Percentiles rank a stretch among this genome's conserved stretches.
Evolutionary conservation across 1,140 invertebrate genomes (phyloP).

Genomic region (Planococcus citri): DNA sequence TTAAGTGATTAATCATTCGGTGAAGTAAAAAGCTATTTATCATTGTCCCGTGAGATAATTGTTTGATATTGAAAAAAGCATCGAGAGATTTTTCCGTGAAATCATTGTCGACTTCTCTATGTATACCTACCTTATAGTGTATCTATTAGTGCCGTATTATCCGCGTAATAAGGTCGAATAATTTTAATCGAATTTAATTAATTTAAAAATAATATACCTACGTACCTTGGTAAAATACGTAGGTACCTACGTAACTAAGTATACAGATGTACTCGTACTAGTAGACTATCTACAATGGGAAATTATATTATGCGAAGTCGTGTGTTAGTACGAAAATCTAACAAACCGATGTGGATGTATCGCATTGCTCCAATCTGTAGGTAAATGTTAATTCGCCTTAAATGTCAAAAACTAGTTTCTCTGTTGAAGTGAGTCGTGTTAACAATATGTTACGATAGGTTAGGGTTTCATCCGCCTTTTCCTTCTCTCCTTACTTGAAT

Average conservation of each 20-base stretch:
- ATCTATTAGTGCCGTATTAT: no score
- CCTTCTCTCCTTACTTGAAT: background rate
- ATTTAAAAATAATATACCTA: no score
- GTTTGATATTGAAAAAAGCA: background rate
- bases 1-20: background rate
- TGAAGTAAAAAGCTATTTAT: background rate
- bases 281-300: no score
- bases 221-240: no score
- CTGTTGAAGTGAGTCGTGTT: slow-evolving; percentile 10
- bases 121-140: no score
- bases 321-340: no score
- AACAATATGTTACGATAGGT: slow-evolving; percentile 19
- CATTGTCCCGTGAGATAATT: background rate
- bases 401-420: slow-evolving; percentile 18
- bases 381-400: background rate
- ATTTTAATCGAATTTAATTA: no score
- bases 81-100: background rate
- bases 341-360: no score
- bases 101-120: background rate
- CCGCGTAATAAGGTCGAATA: no score
- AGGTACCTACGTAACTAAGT: no score
- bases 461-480: slow-evolving; percentile 18
- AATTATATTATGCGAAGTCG: no score
- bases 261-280: no score
- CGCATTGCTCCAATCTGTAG: background rate